phyloP scores from a whole-genome alignment of 2,113 vertebrate genomes.

The Chlorodrepanis virens region DNA sequence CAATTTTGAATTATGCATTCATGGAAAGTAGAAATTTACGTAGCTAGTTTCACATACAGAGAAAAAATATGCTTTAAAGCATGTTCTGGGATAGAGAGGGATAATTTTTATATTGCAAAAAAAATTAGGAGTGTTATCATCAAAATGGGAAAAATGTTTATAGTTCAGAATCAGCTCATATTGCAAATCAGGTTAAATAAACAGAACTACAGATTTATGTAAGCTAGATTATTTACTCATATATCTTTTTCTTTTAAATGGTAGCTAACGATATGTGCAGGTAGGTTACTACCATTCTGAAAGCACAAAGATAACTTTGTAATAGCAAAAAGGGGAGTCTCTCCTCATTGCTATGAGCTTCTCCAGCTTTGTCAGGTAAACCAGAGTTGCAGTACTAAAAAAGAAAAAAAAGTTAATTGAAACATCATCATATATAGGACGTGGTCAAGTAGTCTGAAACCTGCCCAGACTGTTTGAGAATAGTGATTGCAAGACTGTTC shows the following conservation, averaged over 20 bases:
- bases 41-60: background rate
- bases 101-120: background rate
- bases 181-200: background rate
- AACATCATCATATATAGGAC: background rate
- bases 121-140: background rate
- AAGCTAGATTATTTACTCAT: background rate
- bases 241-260: background rate
- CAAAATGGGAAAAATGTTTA: background rate
- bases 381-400: background rate
- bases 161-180: background rate
- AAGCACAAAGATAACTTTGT: background rate
- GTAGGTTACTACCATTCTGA: background rate
- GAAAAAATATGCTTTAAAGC: background rate
- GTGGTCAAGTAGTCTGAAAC: background rate
- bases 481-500: background rate
- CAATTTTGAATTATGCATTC: background rate
- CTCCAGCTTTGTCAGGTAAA: background rate
- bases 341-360: background rate
- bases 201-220: background rate
- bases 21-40: background rate
- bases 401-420: background rate
- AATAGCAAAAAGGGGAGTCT: background rate
- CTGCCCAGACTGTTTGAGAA: background rate
- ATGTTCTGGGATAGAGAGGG: background rate
- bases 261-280: background rate